phyloP scores from a whole-genome alignment of 2,888 invertebrate genomes.

The Taphrorychus bicolor region DNA sequence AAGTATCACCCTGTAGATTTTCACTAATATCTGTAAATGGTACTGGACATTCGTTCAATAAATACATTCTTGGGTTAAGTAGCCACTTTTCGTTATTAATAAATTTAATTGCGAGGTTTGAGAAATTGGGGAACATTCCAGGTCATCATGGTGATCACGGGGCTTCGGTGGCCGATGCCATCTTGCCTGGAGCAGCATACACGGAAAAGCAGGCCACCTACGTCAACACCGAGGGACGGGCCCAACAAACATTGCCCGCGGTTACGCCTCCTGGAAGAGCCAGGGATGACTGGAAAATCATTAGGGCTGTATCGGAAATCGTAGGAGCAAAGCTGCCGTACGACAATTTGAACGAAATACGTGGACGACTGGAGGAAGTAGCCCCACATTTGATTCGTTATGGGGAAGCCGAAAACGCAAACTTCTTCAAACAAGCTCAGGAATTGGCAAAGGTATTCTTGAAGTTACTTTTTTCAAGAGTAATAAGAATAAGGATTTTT shows the following conservation, averaged over 20 bases:
- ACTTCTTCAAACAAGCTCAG: conserved; percentile 82
- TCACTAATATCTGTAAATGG: too few species aligned
- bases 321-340: conserved; percentile 72
- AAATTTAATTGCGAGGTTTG: too few species aligned
- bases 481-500: too few species aligned
- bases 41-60: too few species aligned
- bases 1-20: too few species aligned
- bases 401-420: conserved; percentile 83
- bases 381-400: conserved; percentile 89
- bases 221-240: conserved; percentile 97
- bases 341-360: conserved; percentile 83
- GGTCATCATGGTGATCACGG: conserved; percentile 97
- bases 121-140: too few species aligned
- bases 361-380: conserved; percentile 81
- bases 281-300: conserved; percentile 97
- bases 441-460: conserved; percentile 71
- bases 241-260: conserved; percentile 88
- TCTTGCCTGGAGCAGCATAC: conserved; percentile 96
- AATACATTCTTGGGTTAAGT: too few species aligned
- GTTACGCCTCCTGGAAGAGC: conserved; percentile 92
- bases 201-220: conserved; percentile 98
- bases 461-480: not conserved
- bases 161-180: conserved; percentile 89
- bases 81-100: too few species aligned
- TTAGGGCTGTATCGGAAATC: conserved; percentile 95